Base-by-base conservation (phyloP, 2,888 invertebrate species). In the Leucozona laternaria region DNA sequence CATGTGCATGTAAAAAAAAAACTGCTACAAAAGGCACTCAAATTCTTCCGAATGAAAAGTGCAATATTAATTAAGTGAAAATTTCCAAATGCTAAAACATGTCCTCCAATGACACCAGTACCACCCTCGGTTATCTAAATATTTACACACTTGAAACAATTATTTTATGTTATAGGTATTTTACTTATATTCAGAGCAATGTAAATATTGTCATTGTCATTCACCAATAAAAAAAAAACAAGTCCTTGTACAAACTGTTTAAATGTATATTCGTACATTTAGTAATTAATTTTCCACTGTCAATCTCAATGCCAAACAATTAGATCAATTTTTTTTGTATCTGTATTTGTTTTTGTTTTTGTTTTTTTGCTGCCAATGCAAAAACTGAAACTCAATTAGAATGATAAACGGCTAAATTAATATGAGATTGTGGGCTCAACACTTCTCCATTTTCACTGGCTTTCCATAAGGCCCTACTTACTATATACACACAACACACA, bases 361-460 rank as follows among this genome's bases (percentile, higher is more conserved):
- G 8, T 17, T 34, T 45, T 53, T 15, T 13, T 55, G 31, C 28
- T 53, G 25, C 22, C 50, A 50, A 48, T 11, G 40, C 62, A 31
- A 57, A 45, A 75, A 84, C 64, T 66, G 58, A 85, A 79, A 80
- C 71, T 85, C 84, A 85, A 85, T 85, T 85, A 80, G 76, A 80
- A 85, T 85, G 84, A 85, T 85, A 80, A 85, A 85, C 80, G 80
- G 62, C 76, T 79, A 85, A 85, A 85, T 85, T 85, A 85, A 85
- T 85, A 80, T 79, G 66, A 60, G 71, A 71, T 72, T 80, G 80
- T 68, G 25, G 76, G 71, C 76, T 68, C 55, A 71, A 70, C 70
- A 45, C 77, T 31, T 31, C 48, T 20, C 45, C 45, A 4, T 50
- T 48, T 48, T 58, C 37, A 48, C 40, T 55, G 31, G 13, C 37